Evolutionary conservation across 2,797 vertebrate genomes (phyloP).

Genomic region (Peromyscus aztecus): DNA sequence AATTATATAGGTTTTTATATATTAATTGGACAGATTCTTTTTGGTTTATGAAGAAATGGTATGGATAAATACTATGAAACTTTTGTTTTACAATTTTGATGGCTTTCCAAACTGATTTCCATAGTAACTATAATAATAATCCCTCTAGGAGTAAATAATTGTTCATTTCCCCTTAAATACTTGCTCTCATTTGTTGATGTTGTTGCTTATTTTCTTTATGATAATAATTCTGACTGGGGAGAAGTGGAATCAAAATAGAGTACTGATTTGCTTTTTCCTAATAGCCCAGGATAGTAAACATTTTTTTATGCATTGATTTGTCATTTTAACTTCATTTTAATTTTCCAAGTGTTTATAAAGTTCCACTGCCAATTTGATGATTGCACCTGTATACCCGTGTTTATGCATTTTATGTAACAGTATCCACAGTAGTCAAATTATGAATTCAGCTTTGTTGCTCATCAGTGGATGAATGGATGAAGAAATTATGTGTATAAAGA

Average conservation of each 20-base stretch:
- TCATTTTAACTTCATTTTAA: not conserved
- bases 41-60: not conserved
- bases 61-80: not conserved
- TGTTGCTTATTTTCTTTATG: not conserved
- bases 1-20: not conserved
- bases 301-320: not conserved
- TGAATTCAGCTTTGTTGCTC: not conserved
- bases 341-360: not conserved
- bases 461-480: not conserved
- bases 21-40: not conserved
- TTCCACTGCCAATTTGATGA: not conserved
- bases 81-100: not conserved
- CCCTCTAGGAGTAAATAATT: not conserved
- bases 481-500: not conserved
- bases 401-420: not conserved
- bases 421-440: not conserved
- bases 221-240: not conserved
- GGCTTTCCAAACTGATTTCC: not conserved
- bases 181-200: not conserved
- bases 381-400: not conserved
- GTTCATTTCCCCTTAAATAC: not conserved
- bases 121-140: not conserved
- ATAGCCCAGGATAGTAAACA: not conserved
- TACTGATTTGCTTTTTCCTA: not conserved
- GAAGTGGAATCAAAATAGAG: not conserved